phyloP scores from a whole-genome alignment of 2,113 vertebrate genomes.

The Pionites leucogaster region DNA sequence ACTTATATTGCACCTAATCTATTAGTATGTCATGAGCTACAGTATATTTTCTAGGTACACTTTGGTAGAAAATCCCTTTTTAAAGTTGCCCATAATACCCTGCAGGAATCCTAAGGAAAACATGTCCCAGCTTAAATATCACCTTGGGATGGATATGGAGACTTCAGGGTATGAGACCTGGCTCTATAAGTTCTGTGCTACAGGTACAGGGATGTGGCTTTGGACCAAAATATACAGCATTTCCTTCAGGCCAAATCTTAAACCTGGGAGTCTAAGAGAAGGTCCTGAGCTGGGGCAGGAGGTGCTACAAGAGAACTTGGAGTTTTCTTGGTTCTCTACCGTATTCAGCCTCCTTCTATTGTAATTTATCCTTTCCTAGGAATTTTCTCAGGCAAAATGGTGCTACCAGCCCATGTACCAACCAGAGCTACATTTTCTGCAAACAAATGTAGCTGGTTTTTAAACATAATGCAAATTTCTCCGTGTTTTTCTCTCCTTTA shows the following conservation, averaged over 20 bases:
- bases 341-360: background rate
- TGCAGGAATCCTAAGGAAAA: background rate
- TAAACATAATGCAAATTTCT: background rate
- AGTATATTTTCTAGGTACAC: background rate
- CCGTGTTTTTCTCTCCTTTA: background rate
- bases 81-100: background rate
- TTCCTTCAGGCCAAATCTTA: background rate
- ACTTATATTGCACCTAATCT: background rate
- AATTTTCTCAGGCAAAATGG: background rate
- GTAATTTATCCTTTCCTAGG: background rate
- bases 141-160: background rate
- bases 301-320: background rate
- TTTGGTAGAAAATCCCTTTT: background rate
- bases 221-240: background rate
- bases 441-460: background rate
- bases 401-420: background rate
- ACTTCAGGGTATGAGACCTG: background rate
- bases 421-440: background rate
- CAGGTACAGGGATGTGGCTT: background rate
- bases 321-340: background rate
- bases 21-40: background rate
- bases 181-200: background rate
- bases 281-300: background rate
- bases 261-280: background rate
- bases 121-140: background rate